Evolutionary conservation across 1,140 invertebrate genomes (phyloP).

Genomic region (Papilio glaucus): DNA sequence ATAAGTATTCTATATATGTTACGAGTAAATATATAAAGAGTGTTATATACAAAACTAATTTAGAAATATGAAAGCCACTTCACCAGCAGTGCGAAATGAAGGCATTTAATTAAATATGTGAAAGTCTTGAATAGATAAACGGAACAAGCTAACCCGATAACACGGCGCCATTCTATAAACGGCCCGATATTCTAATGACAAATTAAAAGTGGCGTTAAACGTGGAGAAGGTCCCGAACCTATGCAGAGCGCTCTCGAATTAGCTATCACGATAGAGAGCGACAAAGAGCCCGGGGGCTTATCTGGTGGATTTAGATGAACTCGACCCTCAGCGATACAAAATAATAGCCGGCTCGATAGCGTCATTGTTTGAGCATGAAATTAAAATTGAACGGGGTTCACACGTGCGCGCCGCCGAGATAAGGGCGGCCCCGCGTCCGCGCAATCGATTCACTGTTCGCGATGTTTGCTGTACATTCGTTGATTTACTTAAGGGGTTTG

Average conservation of each 20-base stretch:
- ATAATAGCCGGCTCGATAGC: constrained; percentile 81
- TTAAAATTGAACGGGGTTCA: constrained; percentile 82
- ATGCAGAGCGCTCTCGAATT: constrained; percentile 65
- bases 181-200: constrained; percentile 68
- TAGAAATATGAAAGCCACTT: constrained; percentile 25
- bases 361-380: constrained; percentile 83
- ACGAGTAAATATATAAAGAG: not conserved
- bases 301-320: constrained; percentile 80
- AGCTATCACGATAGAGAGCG: constrained; percentile 67
- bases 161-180: constrained; percentile 53
- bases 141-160: constrained; percentile 52
- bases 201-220: constrained; percentile 61
- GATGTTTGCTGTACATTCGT: constrained; percentile 62
- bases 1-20: not conserved
- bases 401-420: constrained; percentile 78
- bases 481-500: constrained; percentile 73
- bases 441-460: constrained; percentile 68
- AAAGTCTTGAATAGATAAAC: constrained; percentile 54
- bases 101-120: constrained; percentile 68
- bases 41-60: constrained; percentile 3
- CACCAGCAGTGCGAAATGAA: constrained; percentile 36
- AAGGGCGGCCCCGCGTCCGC: constrained; percentile 66
- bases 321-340: constrained; percentile 78
- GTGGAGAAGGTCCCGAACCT: constrained; percentile 48
- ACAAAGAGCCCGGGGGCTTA: constrained; percentile 77